phyloP scores from a whole-genome alignment of 2,113 vertebrate genomes.

The Micronisus gabar region DNA sequence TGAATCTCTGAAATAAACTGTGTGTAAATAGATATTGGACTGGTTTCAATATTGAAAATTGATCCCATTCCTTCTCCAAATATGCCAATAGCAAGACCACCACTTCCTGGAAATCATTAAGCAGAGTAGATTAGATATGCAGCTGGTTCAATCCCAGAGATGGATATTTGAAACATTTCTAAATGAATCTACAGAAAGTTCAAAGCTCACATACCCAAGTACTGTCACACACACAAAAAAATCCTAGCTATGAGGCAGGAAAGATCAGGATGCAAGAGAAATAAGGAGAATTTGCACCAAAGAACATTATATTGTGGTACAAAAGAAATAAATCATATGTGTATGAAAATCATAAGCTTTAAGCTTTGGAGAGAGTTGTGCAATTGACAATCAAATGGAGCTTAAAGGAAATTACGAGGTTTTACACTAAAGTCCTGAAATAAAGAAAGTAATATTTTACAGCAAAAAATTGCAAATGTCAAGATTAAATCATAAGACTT shows the following conservation, averaged over 20 bases:
- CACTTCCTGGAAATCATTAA: conserved; percentile 46
- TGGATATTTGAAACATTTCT: not conserved
- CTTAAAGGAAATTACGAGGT: conserved; percentile 83
- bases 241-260: not conserved
- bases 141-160: not conserved
- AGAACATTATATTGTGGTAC: conserved; percentile 62
- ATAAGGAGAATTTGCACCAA: conserved; percentile 41
- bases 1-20: conserved; percentile 22
- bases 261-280: conserved; percentile 19
- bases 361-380: conserved; percentile 81
- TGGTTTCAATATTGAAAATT: conserved; percentile 28
- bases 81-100: conserved; percentile 22
- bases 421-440: conserved; percentile 80
- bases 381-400: conserved; percentile 87
- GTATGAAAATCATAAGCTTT: conserved; percentile 76
- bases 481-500: conserved; percentile 82
- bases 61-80: conserved; percentile 38
- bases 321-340: conserved; percentile 76
- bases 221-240: not conserved
- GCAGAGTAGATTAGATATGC: not conserved
- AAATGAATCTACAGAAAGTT: not conserved
- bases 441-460: conserved; percentile 84
- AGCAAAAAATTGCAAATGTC: conserved; percentile 81
- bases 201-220: not conserved
- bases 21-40: not conserved